Base-by-base conservation (phyloP, 1,140 invertebrate genomes). In the Steinernema feltiae region DNA sequence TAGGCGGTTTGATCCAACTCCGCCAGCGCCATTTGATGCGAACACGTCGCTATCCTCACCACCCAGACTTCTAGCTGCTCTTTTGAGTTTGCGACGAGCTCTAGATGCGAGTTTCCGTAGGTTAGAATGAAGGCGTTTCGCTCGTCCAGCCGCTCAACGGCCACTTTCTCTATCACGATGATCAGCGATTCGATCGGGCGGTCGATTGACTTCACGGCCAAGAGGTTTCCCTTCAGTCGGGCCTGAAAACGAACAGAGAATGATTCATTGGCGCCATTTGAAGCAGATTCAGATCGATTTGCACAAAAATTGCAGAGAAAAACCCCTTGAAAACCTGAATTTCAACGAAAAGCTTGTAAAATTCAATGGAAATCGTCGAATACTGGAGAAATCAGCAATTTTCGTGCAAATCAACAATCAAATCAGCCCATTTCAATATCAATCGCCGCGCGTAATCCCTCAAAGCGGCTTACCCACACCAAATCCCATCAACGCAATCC, bases 31-130 rank as follows among this genome's bases (percentile, higher is more conserved):
- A 80, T 77, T 27, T 72, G 31, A 41, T 82, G 82, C 18, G 82
- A 82, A 35, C 75, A 82, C n/a, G 73, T 83, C 1, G 81, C 76
- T 73, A 82, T 78, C 63, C 84, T 85, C 21, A 82, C 15, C 69
- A 81, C 70, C 81, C 81, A 82, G 21, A 69, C 46, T 32, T 84
- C 80, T 21, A 76, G 46, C 31, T 84, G 48, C 15, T 79, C 80
- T 70, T 81, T 80, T 15, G 72, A 30, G 15, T 74, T 24, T 24
- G 32, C 73, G 7, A 35, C 30, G n/a, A 82, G 35, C 0, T 35
- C 32, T 30, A 83, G 31, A 74, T 84, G 74, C 18, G 31, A 48
- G 12, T 80, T 72, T 21, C 77, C 79, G 46, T 82, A 81, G 53
- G 69, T 73, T 2, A 82, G 29, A 41, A 32, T 32, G 41, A 82